Percentiles rank a stretch among this genome's conserved stretches.
These are phyloP conservation scores for Steinernema khuongi DNA, from an alignment of 1,140 invertebrate species.

Conservation along the genomic window DNA sequence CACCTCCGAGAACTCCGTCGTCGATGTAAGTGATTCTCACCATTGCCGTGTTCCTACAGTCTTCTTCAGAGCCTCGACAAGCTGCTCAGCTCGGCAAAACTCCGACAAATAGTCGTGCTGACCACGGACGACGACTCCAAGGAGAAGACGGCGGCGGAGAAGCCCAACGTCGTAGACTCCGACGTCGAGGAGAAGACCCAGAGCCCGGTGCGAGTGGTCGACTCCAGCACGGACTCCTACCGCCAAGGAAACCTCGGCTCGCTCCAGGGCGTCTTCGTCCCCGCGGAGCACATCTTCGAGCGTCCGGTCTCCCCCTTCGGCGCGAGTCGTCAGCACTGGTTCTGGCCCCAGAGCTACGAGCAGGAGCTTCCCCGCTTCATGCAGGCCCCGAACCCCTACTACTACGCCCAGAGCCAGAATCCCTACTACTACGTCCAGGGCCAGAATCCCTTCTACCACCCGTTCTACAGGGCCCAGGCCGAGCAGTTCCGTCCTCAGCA, in stretches of 20 bases:
- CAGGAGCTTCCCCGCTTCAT: constrained; percentile 3
- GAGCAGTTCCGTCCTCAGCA: background rate
- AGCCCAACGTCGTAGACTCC: background rate
- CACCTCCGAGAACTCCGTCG: background rate
- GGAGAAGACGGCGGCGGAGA: background rate
- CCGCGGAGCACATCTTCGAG: background rate
- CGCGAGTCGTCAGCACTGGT: background rate
- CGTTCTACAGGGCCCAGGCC: background rate
- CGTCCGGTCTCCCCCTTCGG: background rate
- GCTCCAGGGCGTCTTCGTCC: background rate
- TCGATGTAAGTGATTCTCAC: background rate
- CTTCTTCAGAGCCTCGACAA: background rate
- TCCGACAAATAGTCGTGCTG: background rate
- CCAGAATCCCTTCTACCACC: background rate
- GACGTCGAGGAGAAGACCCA: background rate
- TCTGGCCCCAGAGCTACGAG: background rate
- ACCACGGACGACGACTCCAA: constrained; percentile 2
- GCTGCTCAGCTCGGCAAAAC: background rate
- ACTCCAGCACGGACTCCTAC: background rate
- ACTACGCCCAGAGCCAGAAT: background rate
- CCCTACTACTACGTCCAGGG: background rate
- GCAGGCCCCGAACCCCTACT: background rate
- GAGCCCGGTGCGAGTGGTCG: background rate
- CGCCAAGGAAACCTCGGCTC: constrained; percentile 4
- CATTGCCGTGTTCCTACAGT: background rate